Evolutionary conservation across 2,113 vertebrate genomes (phyloP).

Genomic region (Kryptolebias marmoratus): DNA sequence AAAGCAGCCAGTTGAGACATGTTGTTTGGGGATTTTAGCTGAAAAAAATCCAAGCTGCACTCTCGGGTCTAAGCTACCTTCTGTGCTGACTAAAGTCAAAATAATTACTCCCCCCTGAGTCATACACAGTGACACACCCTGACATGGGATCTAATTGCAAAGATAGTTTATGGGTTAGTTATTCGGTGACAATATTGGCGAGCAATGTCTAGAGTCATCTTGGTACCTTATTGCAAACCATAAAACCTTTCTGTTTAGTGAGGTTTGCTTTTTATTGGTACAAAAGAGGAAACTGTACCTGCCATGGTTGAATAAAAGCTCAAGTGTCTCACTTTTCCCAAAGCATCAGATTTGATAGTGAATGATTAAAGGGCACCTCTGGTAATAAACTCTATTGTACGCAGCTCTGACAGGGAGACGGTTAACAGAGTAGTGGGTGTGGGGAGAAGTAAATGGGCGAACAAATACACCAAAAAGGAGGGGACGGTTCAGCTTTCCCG

Average conservation of each 20-base stretch:
- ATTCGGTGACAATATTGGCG: constrained; percentile 28
- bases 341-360: constrained; percentile 21
- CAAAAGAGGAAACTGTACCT: constrained; percentile 13
- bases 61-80: constrained; percentile 39
- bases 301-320: constrained; percentile 22
- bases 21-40: constrained; percentile 67
- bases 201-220: constrained; percentile 43
- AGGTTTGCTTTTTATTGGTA: constrained; percentile 6
- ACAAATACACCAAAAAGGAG: constrained; percentile 48
- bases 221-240: constrained; percentile 21
- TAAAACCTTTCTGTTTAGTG: constrained; percentile 32
- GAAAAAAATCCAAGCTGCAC: constrained; percentile 55
- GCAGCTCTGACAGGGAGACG: constrained; percentile 7
- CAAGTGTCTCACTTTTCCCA: constrained; percentile 22
- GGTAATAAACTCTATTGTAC: constrained; percentile 25
- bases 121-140: constrained; percentile 53
- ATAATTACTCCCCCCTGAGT: constrained; percentile 60
- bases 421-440: constrained; percentile 55
- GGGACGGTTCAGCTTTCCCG: constrained; percentile 55
- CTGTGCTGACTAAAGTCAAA: constrained; percentile 42
- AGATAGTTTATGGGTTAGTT: constrained; percentile 39
- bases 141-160: constrained; percentile 50
- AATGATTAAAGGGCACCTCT: constrained; percentile 35
- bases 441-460: constrained; percentile 46
- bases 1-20: constrained; percentile 66